Evolutionary conservation across 2,888 invertebrate genomes (phyloP), one percentile per base, ranked within the genome.

Genomic region (Lasioglossum lativentre): DNA sequence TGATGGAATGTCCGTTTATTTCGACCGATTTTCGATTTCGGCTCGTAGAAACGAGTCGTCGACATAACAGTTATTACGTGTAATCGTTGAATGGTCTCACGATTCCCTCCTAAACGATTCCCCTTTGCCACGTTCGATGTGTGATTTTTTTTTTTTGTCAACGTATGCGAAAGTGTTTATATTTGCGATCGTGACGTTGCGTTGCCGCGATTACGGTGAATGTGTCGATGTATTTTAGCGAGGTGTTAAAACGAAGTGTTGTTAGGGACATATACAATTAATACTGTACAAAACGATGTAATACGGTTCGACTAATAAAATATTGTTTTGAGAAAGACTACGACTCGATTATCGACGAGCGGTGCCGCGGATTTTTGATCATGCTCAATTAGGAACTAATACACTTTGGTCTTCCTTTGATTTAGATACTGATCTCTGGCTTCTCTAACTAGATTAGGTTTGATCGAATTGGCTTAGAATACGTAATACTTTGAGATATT

Each of bases 321-420:
- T 88, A 88, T 90, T 89, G 90, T 90, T 90, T 89, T 82, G 80
- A 90, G 71, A 80, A 85, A 82, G 34, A 75, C 23, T 30, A 71
- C 30, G 23, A 12, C 52, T 73, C 56, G 27, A 70, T 78, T 12
- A 38, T 4, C 34, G 19, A 38, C 27, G 14, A 52, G 75, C 42
- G 16, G 16, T 12, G 34, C 71, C 14, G 16, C 4, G 4, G 16
- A 5, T 63, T 4, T 4, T 12, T 1, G 30, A 30, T 30, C 30
- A 30, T 16, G 27, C 5, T 14, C 30, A 27, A 27, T 27, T 19
- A 30, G 38, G 38, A 34, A 38, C 38, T 68, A 38, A 38, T 63
- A 23, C 14, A 45, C 10, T 38, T 68, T 38, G 38, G 12, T 38
- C 68, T 23, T 38, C 12, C 23, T 38, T 38, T 38, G 23, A 4